Evolutionary conservation across 2,113 vertebrate species (phyloP).

Genomic region (Sula dactylatra): DNA sequence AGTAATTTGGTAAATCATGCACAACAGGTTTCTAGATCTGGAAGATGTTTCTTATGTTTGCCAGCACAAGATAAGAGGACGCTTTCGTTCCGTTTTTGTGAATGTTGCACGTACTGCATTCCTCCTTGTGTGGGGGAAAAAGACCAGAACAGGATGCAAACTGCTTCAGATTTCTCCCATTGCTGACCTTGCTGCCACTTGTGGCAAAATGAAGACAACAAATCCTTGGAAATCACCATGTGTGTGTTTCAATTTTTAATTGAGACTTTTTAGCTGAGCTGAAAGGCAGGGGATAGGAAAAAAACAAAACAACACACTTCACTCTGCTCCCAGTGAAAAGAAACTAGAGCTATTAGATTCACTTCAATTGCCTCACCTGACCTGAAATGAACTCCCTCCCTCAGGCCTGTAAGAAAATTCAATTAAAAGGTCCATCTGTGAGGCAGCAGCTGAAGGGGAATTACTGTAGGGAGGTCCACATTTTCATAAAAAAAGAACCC

Average conservation of each 20-base stretch:
- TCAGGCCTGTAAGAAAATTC: slow-evolving; percentile 79
- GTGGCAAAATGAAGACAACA: slow-evolving; percentile 58
- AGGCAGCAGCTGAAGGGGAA: slow-evolving; percentile 78
- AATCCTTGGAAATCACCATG: slow-evolving; percentile 63
- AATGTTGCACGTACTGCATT: background rate
- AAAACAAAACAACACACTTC: slow-evolving; percentile 66
- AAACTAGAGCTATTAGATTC: slow-evolving; percentile 70
- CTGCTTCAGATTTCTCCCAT: slow-evolving; percentile 36
- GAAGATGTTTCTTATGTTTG: background rate
- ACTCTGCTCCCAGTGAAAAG: slow-evolving; percentile 60
- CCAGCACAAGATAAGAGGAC: background rate
- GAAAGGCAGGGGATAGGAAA: background rate
- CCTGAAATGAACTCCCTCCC: slow-evolving; percentile 77
- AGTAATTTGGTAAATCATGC: background rate
- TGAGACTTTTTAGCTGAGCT: slow-evolving; percentile 59
- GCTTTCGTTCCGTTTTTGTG: background rate
- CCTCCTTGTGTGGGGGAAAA: background rate
- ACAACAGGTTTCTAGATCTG: background rate
- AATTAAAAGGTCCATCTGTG: slow-evolving; percentile 82
- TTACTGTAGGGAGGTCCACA: slow-evolving; percentile 69
- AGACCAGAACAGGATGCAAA: slow-evolving; percentile 36
- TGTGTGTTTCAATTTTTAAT: slow-evolving; percentile 71
- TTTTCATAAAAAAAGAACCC: slow-evolving; percentile 75
- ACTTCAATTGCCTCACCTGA: slow-evolving; percentile 79
- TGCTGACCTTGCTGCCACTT: slow-evolving; percentile 37